Evolutionary conservation across 2,888 invertebrate genomes (phyloP).

Genomic region (Hermodice carunculata): DNA sequence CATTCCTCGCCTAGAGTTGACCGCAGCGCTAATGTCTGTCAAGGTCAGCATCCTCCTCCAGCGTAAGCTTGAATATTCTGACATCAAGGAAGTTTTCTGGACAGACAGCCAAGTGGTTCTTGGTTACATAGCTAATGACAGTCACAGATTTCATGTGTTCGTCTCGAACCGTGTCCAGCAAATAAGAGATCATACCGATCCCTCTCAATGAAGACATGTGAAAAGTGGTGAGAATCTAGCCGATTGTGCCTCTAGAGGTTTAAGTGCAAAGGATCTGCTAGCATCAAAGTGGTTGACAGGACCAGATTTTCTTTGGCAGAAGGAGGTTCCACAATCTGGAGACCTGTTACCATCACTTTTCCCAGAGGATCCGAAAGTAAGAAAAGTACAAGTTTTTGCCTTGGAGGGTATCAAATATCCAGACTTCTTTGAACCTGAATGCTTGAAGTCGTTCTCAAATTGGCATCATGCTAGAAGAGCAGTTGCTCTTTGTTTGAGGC

Average conservation of each 20-base stretch:
- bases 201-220: constrained; percentile 46
- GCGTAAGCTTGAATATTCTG: constrained; percentile 10
- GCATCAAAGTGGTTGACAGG: constrained; percentile 11
- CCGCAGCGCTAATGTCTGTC: constrained; percentile 31
- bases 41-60: neutral
- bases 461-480: constrained; percentile 8
- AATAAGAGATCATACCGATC: constrained; percentile 33
- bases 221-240: constrained; percentile 35
- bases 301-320: constrained; percentile 10
- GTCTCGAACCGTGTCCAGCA: constrained; percentile 44
- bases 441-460: neutral
- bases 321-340: neutral
- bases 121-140: constrained; percentile 23
- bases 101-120: constrained; percentile 13
- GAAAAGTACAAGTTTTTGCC: neutral
- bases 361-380: neutral
- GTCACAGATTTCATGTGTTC: constrained; percentile 43
- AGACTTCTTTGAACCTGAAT: neutral
- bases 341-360: neutral
- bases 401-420: neutral
- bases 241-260: constrained; percentile 34
- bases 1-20: constrained; percentile 39
- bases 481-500: neutral
- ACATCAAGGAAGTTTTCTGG: constrained; percentile 20
- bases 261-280: constrained; percentile 7